Evolutionary conservation across 2,113 vertebrate genomes (phyloP), one percentile per base, ranked within the genome.

Genomic region (Rhombomys opimus): DNA sequence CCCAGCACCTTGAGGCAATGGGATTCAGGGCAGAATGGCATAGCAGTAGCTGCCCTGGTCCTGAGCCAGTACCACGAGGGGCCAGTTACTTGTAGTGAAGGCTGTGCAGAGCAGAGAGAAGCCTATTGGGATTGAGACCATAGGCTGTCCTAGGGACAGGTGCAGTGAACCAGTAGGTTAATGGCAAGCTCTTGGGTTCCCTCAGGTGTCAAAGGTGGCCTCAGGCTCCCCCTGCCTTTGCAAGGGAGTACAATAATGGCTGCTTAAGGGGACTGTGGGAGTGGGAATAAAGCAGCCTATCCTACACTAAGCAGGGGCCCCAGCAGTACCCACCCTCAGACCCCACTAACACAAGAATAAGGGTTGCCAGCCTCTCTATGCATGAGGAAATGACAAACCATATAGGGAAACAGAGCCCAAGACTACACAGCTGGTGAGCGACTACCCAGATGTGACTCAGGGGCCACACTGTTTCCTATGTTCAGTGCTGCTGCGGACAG

Each of bases 231-330:
- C 57, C 57, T 8, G n/a, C 63, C 20, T 35, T 46, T 25, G 8
- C 7, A 8, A 7, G 2, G n/a, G 27, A 32, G n/a, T 54, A 82
- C 7, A 27, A 54, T 27, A 38, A 70, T 22, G 68, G 30, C 75
- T 76, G 0, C 46, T n/a, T 32, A 0, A 2, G 6, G 17, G 57
- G 20, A 10, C 3, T 35, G n/a, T 18, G 18, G 27, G 77, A 20
- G 46, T 50, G 81, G 23, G 13, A 12, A 57, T 38, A 17, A 50
- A 32, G 80, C 46, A 23, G 2, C 61, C 46, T 27, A 88, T 11
- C 81, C 89, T 35, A 50, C 57, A 70, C 63, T 50, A 86, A 67
- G 46, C 11, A 41, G 20, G 8, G 25, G 18, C 85, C 27, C 30
- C 2, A 2, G 27, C 18, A 72, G 7, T 22, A 27, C 25, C 84